Evolutionary conservation across 1,140 invertebrate genomes (phyloP), one percentile per base, ranked within the genome.

Genomic region (Drosophila lowei): DNA sequence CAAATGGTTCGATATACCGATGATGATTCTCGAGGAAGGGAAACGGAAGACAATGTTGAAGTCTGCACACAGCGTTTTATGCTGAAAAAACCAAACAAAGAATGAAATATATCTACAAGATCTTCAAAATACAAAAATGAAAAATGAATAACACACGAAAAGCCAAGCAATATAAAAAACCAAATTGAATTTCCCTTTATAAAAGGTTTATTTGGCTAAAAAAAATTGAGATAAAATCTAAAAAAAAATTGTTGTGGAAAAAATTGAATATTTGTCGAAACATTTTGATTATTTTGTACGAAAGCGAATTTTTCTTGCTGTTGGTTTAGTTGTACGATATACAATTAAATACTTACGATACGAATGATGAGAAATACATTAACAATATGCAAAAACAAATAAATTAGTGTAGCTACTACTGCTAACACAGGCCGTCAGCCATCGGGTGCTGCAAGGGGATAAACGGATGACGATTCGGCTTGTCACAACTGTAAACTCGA

Each of bases 221-320:
- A 74, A 56, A 38, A 16, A 16, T 21, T 23, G 18, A 57, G 47
- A 53, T 21, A 34, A 64, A 73, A 63, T 64, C 46, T 28, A 15
- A 66, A 66, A 44, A 18, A n/a, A 58, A 58, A 13, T 38, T 13
- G 34, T 38, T 38, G 11, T 38, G 34, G 34, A 38, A 43, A 54
- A 49, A 70, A 56, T 73, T 72, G 28, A 68, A 70, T 63, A 67
- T 58, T 80, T 80, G 68, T 66, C 8, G 18, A 86, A 68, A 77
- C 74, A 77, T 77, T 77, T 72, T 54, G 44, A 65, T 49, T 64
- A 63, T 64, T 85, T 78, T 78, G 50, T 81, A 86, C 77, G 74
- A 88, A 88, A 83, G 84, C 84, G 89, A 90, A 89, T 90, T 90
- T 55, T 90, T 90, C 75, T 90, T 90, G 89, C 84, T 90, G 81